Base-by-base conservation (phyloP, 2,888 invertebrate genomes). In the Liposcelis brunnea region DNA sequence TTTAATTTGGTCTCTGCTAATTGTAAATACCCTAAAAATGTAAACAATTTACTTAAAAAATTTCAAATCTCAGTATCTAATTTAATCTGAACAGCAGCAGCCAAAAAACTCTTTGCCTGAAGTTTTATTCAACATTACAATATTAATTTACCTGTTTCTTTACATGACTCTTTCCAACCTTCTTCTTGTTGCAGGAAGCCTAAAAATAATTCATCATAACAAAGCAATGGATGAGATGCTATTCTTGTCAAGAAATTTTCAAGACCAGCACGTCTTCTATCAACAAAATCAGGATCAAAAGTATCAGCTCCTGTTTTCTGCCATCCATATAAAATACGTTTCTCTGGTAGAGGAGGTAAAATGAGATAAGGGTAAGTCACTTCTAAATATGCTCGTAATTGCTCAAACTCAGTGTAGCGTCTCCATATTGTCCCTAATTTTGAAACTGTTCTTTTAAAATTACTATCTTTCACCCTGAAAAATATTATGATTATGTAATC, bases 361-460 rank as follows among this genome's bases (percentile, higher is more conserved):
- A 86, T 77, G 43, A 81, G 70, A 58, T 78, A 78, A n/a, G 84
- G 81, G 63, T 84, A 85, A 31, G 75, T 77, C 26, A 79, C 70
- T 56, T 79, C 80, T 48, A 87, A 64, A 57, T 84, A 84, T 52
- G 77, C 75, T 53, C 80, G 70, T 43, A 87, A 70, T 52, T 82
- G 74, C 59, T 85, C 85, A 67, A 86, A 86, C 61, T 87, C 86
- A 38, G 82, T 83, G 58, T 86, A 87, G 31, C 86, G 65, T 52
- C 86, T 67, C 80, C 82, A 82, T 52, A 81, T 71, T 12, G 77
- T 75, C 52, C 75, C 76, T 46, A 77, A 63, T 57, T 72, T 75
- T 2, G 69, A 68, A 36, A 77, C 63, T 37, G 76, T 72, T 47
- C 67, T 61, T 54, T 72, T 71, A 53, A 71, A 75, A 10, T 75